Evolutionary conservation across 2,113 vertebrate genomes (phyloP).

Genomic region (Nerophis lumbriciformis): DNA sequence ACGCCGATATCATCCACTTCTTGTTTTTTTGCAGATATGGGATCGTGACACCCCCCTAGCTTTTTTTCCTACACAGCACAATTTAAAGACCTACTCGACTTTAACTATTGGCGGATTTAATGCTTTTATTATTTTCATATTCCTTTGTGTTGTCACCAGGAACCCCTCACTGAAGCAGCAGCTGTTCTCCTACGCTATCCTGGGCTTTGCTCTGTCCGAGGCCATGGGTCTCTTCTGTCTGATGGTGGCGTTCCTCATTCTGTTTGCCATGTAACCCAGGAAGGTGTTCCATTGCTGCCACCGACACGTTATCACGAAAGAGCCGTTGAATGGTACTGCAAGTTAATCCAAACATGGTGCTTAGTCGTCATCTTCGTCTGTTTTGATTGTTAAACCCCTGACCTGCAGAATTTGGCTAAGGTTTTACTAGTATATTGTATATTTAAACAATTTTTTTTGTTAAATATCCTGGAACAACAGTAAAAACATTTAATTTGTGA

Average conservation of each 20-base stretch:
- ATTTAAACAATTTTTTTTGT: constrained; percentile 81
- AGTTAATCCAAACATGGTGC: constrained; percentile 11
- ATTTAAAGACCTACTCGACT: no score
- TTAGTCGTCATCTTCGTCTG: constrained; percentile 21
- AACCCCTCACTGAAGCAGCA: constrained; percentile 99
- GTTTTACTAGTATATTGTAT: constrained; percentile 78
- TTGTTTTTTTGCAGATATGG: no score
- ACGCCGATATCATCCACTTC: no score
- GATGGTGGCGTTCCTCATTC: constrained; percentile 99
- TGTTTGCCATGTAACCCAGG: constrained; percentile 91
- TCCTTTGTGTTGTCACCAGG: constrained; percentile 67
- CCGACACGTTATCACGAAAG: constrained; percentile 55
- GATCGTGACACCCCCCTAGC: neutral
- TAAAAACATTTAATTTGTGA: constrained; percentile 65
- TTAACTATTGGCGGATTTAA: neutral
- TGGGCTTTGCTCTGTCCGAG: constrained; percentile 97
- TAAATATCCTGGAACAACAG: constrained; percentile 62
- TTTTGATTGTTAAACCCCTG: constrained; percentile 59
- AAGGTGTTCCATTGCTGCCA: constrained; percentile 1
- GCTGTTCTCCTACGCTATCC: constrained; percentile 97
- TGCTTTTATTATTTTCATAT: neutral
- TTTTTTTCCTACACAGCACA: neutral
- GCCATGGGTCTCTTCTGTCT: constrained; percentile 99
- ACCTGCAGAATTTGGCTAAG: constrained; percentile 78
- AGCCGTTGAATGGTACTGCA: constrained; percentile 22